Conservation (phyloP, 2,113 vertebrate species). For the Neotragus moschatus region DNA sequence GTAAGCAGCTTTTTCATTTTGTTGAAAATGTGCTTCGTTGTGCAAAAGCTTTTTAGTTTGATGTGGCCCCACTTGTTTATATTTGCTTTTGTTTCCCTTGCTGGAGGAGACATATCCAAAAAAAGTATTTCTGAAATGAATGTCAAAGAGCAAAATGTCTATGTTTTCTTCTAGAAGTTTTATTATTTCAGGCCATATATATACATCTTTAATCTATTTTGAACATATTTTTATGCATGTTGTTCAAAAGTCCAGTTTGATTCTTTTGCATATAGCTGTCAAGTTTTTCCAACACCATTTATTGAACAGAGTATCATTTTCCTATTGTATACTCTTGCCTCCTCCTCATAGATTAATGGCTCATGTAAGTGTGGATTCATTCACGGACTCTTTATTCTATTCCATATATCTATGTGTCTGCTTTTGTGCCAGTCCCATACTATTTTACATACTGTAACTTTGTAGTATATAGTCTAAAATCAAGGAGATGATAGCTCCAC, state of each 20-base stretch:
- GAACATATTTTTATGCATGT: background rate
- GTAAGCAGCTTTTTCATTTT: background rate
- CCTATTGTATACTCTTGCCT: background rate
- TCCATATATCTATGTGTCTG: background rate
- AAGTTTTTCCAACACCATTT: background rate
- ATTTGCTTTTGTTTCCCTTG: background rate
- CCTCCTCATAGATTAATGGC: background rate
- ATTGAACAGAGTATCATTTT: background rate
- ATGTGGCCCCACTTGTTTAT: background rate
- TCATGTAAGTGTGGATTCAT: background rate
- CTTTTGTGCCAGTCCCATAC: background rate
- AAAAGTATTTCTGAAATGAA: background rate
- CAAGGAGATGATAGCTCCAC: background rate
- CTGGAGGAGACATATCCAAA: background rate
- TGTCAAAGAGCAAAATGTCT: background rate
- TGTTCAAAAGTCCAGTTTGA: background rate
- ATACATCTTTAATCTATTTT: background rate
- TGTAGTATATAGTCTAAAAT: background rate
- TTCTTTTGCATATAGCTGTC: background rate
- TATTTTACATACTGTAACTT: background rate
- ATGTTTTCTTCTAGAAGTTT: background rate
- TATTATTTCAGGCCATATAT: background rate
- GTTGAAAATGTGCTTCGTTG: background rate
- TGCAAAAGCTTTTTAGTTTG: background rate
- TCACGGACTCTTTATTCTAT: background rate